phyloP scores from a whole-genome alignment of 2,888 invertebrate species.

The Drosophila helvetica region DNA sequence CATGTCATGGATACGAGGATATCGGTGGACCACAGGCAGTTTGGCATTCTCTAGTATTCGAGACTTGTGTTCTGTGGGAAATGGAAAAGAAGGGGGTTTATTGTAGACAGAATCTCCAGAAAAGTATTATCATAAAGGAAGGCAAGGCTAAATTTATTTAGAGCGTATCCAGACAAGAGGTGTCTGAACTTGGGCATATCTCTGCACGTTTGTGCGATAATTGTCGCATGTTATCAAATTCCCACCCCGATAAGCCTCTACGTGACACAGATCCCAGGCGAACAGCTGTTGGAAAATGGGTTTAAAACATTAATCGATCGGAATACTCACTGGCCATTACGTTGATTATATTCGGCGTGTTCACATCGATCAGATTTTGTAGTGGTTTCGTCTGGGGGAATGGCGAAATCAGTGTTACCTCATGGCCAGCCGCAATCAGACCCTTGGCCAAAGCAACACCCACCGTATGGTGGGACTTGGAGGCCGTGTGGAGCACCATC shows the following conservation, averaged over 20 bases:
- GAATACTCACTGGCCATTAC: constrained; percentile 53
- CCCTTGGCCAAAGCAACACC: constrained; percentile 76
- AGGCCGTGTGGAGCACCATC: constrained; percentile 57
- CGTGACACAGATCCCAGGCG: not conserved
- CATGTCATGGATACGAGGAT: constrained; percentile 32
- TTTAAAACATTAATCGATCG: too few relatives aligned
- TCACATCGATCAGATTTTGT: constrained; percentile 69
- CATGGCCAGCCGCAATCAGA: constrained; percentile 81
- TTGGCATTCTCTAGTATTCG: constrained; percentile 32
- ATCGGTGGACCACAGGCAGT: constrained; percentile 13
- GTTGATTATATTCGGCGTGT: constrained; percentile 41
- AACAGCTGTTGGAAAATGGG: not conserved
- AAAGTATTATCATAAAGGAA: too few relatives aligned
- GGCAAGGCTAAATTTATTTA: too few relatives aligned
- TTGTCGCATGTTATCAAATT: not conserved
- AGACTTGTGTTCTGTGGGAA: constrained; percentile 32
- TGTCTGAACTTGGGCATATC: too few relatives aligned
- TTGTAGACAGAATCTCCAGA: not conserved
- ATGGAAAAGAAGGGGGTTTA: not conserved
- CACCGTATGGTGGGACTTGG: constrained; percentile 75
- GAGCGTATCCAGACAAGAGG: too few relatives aligned
- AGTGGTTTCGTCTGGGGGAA: constrained; percentile 74
- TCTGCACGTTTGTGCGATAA: not conserved
- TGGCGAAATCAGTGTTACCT: constrained; percentile 80
- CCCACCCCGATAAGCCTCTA: not conserved